phyloP scores from a whole-genome alignment of 2,797 vertebrate species.

The Ceryle rudis region DNA sequence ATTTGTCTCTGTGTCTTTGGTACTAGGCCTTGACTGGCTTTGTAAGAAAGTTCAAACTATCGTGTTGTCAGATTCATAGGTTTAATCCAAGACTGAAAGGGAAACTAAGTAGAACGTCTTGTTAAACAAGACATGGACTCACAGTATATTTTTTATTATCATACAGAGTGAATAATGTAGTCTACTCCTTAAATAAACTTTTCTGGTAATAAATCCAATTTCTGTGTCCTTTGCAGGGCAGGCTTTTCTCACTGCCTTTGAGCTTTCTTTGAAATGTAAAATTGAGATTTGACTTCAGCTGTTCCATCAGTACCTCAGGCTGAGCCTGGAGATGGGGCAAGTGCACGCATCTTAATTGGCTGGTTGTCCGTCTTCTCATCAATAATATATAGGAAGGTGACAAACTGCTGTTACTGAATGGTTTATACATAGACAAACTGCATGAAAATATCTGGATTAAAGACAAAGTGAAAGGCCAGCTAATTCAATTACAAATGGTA shows the following conservation, averaged over 20 bases:
- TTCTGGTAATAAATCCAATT: neutral
- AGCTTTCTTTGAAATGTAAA: conserved; percentile 60
- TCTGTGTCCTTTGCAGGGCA: neutral
- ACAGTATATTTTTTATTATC: neutral
- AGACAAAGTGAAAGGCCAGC: neutral
- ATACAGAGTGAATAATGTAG: neutral
- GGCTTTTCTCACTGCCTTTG: conserved; percentile 13
- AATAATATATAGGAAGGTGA: conserved; percentile 29
- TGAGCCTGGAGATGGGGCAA: conserved; percentile 6
- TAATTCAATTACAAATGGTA: neutral
- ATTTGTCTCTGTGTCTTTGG: neutral
- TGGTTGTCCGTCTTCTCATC: neutral
- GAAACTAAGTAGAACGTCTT: neutral
- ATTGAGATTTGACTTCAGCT: neutral
- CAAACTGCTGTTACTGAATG: neutral
- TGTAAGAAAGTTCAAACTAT: neutral
- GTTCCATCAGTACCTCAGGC: neutral
- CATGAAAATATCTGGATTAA: neutral
- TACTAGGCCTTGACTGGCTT: neutral
- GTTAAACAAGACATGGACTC: neutral
- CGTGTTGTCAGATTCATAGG: neutral
- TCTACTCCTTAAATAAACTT: conserved; percentile 24
- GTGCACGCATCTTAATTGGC: neutral
- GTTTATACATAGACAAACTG: neutral
- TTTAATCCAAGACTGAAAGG: neutral